phyloP scores from a whole-genome alignment of 2,888 invertebrate species.

The Calliopum simillimum region DNA sequence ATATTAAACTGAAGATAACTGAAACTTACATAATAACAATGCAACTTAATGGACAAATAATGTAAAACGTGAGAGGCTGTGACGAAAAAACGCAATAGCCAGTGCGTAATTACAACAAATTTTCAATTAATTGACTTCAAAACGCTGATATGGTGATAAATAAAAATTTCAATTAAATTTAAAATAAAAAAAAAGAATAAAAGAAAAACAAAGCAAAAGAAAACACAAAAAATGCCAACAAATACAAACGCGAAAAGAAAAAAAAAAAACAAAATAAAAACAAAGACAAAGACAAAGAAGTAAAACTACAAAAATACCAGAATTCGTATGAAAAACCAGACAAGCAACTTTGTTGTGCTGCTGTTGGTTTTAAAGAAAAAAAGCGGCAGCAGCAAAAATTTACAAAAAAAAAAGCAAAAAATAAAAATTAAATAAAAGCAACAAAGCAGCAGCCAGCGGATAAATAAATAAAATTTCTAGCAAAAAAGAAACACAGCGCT shows the following conservation, averaged over 20 bases:
- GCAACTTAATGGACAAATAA: constrained; percentile 41
- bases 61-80: constrained; percentile 33
- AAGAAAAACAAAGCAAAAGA: constrained; percentile 28
- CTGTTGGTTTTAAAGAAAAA: constrained; percentile 59
- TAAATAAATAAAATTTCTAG: not conserved
- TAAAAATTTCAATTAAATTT: not conserved
- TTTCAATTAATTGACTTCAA: too few species aligned
- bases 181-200: not conserved
- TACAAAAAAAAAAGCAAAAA: constrained; percentile 24
- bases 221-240: constrained; percentile 7
- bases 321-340: constrained; percentile 54
- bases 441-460: not conserved
- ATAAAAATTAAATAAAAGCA: constrained; percentile 29
- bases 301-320: constrained; percentile 21
- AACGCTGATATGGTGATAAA: not conserved
- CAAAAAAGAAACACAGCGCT: constrained; percentile 1
- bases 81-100: too few species aligned
- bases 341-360: constrained; percentile 61
- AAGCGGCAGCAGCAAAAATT: constrained; percentile 43
- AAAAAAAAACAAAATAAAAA: constrained; percentile 40
- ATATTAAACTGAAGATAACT: too few species aligned
- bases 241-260: constrained; percentile 38
- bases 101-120: too few species aligned
- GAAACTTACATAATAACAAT: constrained; percentile 1
- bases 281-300: constrained; percentile 27